These are phyloP conservation scores for Porites australiensis DNA, from an alignment of 64 coral and sea anemone genomes.

Conservation along the genomic window DNA sequence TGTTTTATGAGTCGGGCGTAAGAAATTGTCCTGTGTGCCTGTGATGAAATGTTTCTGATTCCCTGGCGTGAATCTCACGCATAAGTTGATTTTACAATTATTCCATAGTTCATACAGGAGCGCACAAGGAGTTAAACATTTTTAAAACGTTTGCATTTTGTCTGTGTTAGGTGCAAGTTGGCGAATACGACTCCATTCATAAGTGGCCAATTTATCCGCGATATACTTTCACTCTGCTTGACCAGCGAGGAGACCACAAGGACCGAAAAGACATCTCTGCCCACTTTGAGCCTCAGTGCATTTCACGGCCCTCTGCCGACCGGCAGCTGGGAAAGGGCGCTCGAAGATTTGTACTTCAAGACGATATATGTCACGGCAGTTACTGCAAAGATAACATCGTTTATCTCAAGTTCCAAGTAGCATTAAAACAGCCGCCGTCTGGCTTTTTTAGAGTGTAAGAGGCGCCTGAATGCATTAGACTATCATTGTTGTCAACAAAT, in stretches of 20 bases:
- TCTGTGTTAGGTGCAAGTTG: constrained; percentile 81
- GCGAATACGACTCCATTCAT: constrained; percentile 88
- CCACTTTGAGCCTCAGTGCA: constrained; percentile 92
- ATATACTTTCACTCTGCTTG: constrained; percentile 90
- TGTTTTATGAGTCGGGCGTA: no score
- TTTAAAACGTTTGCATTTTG: background rate
- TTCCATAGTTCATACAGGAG: no score
- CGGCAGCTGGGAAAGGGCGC: constrained; percentile 98
- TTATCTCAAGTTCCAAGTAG: constrained; percentile 88
- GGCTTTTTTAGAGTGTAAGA: constrained; percentile 50
- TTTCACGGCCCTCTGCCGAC: constrained; percentile 82
- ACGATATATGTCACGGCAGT: constrained; percentile 68
- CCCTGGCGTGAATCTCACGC: no score
- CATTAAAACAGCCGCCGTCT: constrained; percentile 69
- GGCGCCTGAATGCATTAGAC: no score
- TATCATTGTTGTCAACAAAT: no score
- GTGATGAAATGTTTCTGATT: no score
- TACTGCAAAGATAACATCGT: constrained; percentile 94
- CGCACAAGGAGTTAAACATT: no score
- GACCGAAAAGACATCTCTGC: constrained; percentile 82
- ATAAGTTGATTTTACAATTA: no score
- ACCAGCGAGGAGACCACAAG: constrained; percentile 78
- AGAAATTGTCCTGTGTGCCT: no score
- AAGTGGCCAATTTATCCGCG: constrained; percentile 91
- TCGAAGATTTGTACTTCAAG: constrained; percentile 89